Evolutionary conservation across 2,113 vertebrate species (phyloP), one percentile per base, ranked within the genome.

Genomic region (Heterochromis multidens): DNA sequence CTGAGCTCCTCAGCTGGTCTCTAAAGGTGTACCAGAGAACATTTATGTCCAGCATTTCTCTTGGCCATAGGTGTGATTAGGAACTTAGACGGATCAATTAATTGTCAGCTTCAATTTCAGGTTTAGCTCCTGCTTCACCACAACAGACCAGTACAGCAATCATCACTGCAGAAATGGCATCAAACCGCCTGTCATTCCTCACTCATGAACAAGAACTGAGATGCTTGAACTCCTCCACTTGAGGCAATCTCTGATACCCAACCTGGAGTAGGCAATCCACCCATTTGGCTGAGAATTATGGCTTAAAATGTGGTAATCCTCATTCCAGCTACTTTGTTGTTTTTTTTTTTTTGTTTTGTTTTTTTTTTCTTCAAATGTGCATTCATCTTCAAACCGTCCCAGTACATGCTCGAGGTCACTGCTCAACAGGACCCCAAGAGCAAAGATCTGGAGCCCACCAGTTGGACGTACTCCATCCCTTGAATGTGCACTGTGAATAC

Each of bases 111-210:
- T 52, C 49, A 14, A 13, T 13, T 46, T 14, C 43, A 43, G 40
- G 40, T 12, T 43, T 13, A 43, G 10, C 3, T 72, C 17, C 67
- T 25, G 29, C 67, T 49, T 72, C 67, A 1, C 23, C 67, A 74
- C 0, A 74, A 31, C 0, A 31, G 10, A 52, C 17, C 3, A 31
- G 16, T 0, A 29, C 6, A 10, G 10, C 21, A 25, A 21, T 43
- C 40, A 29, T 21, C 25, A 27, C 16, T 52, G 25, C 23, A 46
- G 14, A 31, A 29, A 54, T 21, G 6, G 1, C 10, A 74, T 12
- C 11, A 31, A n/a, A 14, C 67, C 21, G 27, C 46, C 67, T n/a
- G 67, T 54, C 27, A n/a, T 74, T 33, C 2, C 70, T 74, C 46
- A 74, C 70, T 52, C 70, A 54, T n/a, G 46, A 74, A 54, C 67